phyloP scores from a whole-genome alignment of 2,113 vertebrate species.

The Beaufortia kweichowensis region DNA sequence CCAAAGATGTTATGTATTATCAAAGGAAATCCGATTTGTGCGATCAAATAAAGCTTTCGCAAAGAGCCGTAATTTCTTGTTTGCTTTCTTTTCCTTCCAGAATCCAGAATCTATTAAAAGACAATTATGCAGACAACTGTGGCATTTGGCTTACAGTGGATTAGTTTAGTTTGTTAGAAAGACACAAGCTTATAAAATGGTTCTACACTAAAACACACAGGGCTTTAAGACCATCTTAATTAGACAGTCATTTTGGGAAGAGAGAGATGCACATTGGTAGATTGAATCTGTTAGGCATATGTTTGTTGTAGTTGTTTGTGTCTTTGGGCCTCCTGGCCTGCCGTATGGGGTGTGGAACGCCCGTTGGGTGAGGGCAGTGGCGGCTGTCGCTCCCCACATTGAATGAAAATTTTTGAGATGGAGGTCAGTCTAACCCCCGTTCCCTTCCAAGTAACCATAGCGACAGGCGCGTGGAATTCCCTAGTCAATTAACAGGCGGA shows the following conservation, averaged over 20 bases:
- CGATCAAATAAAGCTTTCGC: slow-evolving; percentile 66
- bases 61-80: slow-evolving; percentile 61
- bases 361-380: neutral
- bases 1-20: slow-evolving; percentile 66
- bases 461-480: slow-evolving; percentile 49
- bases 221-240: slow-evolving; percentile 32
- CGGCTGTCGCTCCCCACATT: slow-evolving; percentile 6
- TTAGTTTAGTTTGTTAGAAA: slow-evolving; percentile 62
- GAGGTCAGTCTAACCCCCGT: slow-evolving; percentile 18
- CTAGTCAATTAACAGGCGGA: slow-evolving; percentile 45
- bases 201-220: slow-evolving; percentile 14
- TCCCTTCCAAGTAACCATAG: slow-evolving; percentile 32
- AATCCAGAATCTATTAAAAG: slow-evolving; percentile 59
- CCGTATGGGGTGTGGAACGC: slow-evolving; percentile 5
- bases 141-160: slow-evolving; percentile 59
- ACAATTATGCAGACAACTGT: slow-evolving; percentile 57
- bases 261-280: slow-evolving; percentile 34
- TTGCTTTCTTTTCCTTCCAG: slow-evolving; percentile 53
- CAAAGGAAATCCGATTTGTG: slow-evolving; percentile 51
- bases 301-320: slow-evolving; percentile 20
- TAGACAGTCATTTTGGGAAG: slow-evolving; percentile 56
- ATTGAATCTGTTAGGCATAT: slow-evolving; percentile 39
- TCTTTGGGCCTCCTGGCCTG: slow-evolving; percentile 20
- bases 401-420: slow-evolving; percentile 4
- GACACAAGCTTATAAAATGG: slow-evolving; percentile 4